Evolutionary conservation across 2,888 invertebrate genomes (phyloP), one percentile per base, ranked within the genome.

Genomic region (Mechanitis messenoides): DNA sequence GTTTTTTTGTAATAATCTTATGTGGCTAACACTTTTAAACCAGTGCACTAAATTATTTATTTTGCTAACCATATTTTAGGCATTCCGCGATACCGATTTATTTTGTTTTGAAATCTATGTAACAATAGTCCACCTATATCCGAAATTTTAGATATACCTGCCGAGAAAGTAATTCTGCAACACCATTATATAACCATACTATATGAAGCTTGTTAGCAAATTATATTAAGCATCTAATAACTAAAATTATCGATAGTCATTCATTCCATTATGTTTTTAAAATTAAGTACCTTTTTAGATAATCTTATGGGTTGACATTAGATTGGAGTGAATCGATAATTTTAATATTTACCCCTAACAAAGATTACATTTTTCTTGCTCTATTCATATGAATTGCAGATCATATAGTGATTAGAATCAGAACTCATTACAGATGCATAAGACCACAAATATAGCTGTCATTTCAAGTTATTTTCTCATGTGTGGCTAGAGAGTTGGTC

Each of bases 11-110:
- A 61, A 78, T 83, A 86, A 85, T 81, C 71, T 84, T 86, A 74
- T 87, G 88, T 89, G 85, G 87, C 89, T 89, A 89, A 89, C 87
- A 83, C 79, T 77, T 31, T 72, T 71, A 74, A 76, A 70, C 72
- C 73, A 70, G 70, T 78, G 88, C 87, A 87, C 87, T 78, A 72
- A 78, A 72, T 71, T 71, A 63, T 79, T 80, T 81, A 66, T 74
- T 82, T 84, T 80, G 85, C 83, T 77, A 69, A 71, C 69, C 76
- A 50, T 57, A 67, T 70, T 70, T 64, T 63, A 63, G 59, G 69
- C 61, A 63, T 55, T 60, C 61, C 50, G 42, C 28, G 57, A 46
- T 45, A 56, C 58, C 47, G 20, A n/a, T 61, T 20, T 20, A 20
- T 20, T 57, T 61, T 58, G 38, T 53, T 65, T 60, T 57, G 33